A percentile compares a stretch with the other conserved stretches of the same genome.
These are phyloP conservation scores for Ichneumoninae sp. DNA, from an alignment of 2,888 invertebrate species.

Conservation along the genomic window DNA sequence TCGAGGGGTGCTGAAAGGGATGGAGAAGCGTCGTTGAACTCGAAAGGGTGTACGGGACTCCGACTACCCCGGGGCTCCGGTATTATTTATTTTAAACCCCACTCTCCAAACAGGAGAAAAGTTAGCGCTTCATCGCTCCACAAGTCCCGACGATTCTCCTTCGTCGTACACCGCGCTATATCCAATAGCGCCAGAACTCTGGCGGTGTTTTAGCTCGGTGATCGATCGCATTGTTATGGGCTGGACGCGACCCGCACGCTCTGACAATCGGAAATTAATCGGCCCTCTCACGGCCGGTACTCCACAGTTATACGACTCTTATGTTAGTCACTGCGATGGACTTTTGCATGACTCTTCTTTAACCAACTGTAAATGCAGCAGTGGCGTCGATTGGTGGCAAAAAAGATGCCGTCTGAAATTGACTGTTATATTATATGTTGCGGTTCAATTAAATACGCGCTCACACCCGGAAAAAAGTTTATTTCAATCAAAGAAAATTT, in stretches of 20 bases:
- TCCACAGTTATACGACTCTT: slow-evolving; percentile 45
- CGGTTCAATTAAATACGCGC: neutral
- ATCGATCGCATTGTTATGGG: slow-evolving; percentile 63
- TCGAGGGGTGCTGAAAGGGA: slow-evolving; percentile 1
- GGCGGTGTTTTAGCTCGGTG: slow-evolving; percentile 52
- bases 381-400: neutral
- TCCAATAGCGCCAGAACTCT: slow-evolving; percentile 44
- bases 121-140: slow-evolving; percentile 53
- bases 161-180: slow-evolving; percentile 7
- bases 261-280: slow-evolving; percentile 66
- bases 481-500: no score
- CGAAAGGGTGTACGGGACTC: slow-evolving; percentile 42
- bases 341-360: slow-evolving; percentile 5
- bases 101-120: slow-evolving; percentile 53
- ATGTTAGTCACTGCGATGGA: neutral
- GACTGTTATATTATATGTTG: neutral
- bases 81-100: slow-evolving; percentile 69
- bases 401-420: neutral
- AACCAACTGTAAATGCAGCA: neutral
- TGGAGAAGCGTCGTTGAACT: slow-evolving; percentile 39
- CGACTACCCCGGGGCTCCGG: slow-evolving; percentile 49
- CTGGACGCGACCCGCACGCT: slow-evolving; percentile 55
- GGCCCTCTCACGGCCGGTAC: slow-evolving; percentile 30
- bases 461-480: no score
- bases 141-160: slow-evolving; percentile 37